phyloP scores from a whole-genome alignment of 2,888 invertebrate genomes.

The Argyresthia albistria region DNA sequence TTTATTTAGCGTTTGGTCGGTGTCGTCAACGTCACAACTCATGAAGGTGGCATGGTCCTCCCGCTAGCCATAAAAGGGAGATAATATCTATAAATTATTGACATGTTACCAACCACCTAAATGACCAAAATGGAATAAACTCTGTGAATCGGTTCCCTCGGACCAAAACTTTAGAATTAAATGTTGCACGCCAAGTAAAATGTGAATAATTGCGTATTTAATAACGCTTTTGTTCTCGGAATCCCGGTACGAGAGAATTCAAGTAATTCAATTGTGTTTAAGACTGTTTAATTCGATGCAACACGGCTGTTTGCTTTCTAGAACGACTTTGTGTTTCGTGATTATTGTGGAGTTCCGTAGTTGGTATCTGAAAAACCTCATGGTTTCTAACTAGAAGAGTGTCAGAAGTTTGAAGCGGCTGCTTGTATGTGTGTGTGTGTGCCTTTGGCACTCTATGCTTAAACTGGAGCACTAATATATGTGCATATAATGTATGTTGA shows the following conservation, averaged over 20 bases:
- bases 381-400: too few species aligned
- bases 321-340: slow-evolving; percentile 28
- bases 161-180: slow-evolving; percentile 32
- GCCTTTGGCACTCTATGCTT: too few species aligned
- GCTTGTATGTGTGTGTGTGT: too few species aligned
- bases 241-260: slow-evolving; percentile 58
- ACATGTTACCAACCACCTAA: too few species aligned
- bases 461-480: too few species aligned
- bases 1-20: too few species aligned
- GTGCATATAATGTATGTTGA: too few species aligned
- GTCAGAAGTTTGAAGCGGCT: too few species aligned
- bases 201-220: slow-evolving; percentile 72
- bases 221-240: slow-evolving; percentile 70
- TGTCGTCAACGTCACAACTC: too few species aligned
- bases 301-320: slow-evolving; percentile 50
- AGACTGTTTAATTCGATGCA: slow-evolving; percentile 61
- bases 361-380: neutral
- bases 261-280: slow-evolving; percentile 72
- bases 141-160: slow-evolving; percentile 3
- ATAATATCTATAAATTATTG: too few species aligned
- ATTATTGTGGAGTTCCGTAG: slow-evolving; percentile 11
- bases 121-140: neutral
- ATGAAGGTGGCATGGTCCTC: too few species aligned
- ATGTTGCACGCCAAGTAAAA: slow-evolving; percentile 66
- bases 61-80: too few species aligned